Conservation (phyloP, 2,888 invertebrate species). For the Xestia c-nigrum region DNA sequence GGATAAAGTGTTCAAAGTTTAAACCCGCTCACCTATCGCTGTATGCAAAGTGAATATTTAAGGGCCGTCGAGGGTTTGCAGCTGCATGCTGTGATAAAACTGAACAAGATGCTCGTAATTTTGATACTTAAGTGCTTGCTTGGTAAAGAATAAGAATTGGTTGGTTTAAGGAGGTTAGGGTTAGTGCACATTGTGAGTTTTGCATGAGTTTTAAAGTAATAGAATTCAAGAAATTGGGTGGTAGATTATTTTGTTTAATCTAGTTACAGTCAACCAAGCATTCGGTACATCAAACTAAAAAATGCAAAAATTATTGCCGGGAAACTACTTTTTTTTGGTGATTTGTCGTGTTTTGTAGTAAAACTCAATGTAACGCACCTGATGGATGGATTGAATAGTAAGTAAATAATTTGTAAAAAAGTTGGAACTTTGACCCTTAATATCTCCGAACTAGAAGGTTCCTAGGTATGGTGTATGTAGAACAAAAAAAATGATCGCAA, state of each 20-base stretch:
- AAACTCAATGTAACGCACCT: too few species aligned
- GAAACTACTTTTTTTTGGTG: too few species aligned
- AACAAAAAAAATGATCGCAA: too few species aligned
- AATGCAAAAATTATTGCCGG: too few species aligned
- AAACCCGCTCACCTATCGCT: slow-evolving; percentile 75
- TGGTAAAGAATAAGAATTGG: slow-evolving; percentile 73
- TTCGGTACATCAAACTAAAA: too few species aligned
- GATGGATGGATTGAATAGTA: too few species aligned
- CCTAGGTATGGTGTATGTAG: too few species aligned
- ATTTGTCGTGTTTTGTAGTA: too few species aligned
- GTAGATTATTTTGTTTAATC: not conserved
- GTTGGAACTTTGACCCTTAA: too few species aligned
- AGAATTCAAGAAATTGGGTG: not conserved
- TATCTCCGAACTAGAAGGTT: too few species aligned
- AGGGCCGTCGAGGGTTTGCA: slow-evolving; percentile 74
- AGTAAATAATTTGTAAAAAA: too few species aligned
- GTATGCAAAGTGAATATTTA: slow-evolving; percentile 86
- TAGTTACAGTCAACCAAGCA: too few species aligned
- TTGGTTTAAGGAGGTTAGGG: slow-evolving; percentile 32
- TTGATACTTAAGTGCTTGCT: slow-evolving; percentile 77
- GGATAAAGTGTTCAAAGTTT: slow-evolving; percentile 76
- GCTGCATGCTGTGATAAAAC: slow-evolving; percentile 82
- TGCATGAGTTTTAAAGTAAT: not conserved
- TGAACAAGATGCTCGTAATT: slow-evolving; percentile 80
- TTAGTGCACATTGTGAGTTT: not conserved